These are phyloP conservation scores for Drosophila neotestacea DNA, from an alignment of 2,888 invertebrate species.

Conservation along the genomic window DNA sequence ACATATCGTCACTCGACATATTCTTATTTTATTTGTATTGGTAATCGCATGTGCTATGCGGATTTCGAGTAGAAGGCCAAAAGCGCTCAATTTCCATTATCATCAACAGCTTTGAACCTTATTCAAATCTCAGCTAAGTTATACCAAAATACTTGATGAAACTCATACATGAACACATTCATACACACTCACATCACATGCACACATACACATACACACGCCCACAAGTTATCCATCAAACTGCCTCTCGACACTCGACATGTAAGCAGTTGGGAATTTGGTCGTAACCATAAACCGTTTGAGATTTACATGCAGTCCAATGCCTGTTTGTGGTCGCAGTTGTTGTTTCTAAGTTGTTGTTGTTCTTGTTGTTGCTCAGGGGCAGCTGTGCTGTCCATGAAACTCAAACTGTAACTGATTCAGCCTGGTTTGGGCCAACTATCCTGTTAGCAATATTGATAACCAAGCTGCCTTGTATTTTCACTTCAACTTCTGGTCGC, in stretches of 20 bases:
- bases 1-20: constrained; percentile 45
- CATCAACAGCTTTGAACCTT: constrained; percentile 76
- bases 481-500: constrained; percentile 43
- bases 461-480: background rate
- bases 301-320: constrained; percentile 74
- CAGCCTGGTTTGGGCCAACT: background rate
- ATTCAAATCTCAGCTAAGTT: constrained; percentile 73
- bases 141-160: constrained; percentile 52
- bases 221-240: constrained; percentile 81
- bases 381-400: constrained; percentile 44
- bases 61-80: constrained; percentile 33
- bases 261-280: constrained; percentile 75
- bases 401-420: constrained; percentile 34
- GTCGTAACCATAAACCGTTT: constrained; percentile 78
- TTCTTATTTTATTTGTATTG: constrained; percentile 25
- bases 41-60: constrained; percentile 11
- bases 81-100: constrained; percentile 72
- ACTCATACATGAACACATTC: constrained; percentile 4
- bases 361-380: constrained; percentile 10
- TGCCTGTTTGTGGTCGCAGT: constrained; percentile 58
- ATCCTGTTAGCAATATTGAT: constrained; percentile 42
- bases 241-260: constrained; percentile 60
- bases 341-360: constrained; percentile 24
- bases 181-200: constrained; percentile 25
- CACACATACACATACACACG: constrained; percentile 12